Evolutionary conservation across 2,113 vertebrate genomes (phyloP).

Genomic region (Argyrosomus japonicus): DNA sequence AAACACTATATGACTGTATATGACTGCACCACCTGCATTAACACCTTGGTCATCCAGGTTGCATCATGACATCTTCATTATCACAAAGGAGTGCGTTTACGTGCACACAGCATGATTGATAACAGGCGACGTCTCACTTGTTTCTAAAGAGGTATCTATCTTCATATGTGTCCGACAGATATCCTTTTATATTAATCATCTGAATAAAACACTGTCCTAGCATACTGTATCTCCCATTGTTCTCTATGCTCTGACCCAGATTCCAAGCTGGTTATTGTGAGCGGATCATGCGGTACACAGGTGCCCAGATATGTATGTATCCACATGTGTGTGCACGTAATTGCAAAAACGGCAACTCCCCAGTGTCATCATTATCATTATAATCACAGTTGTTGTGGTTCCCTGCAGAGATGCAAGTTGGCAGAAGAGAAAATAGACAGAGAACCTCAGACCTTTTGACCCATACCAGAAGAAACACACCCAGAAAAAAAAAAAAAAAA

Average conservation of each 20-base stretch:
- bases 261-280: conserved; percentile 7
- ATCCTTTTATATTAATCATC: conserved; percentile 36
- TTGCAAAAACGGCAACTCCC: conserved; percentile 1
- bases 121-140: conserved; percentile 4
- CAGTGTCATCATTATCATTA: conserved; percentile 8
- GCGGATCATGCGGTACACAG: conserved; percentile 20
- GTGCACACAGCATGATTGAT: conserved; percentile 19
- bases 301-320: conserved; percentile 22
- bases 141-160: conserved; percentile 9
- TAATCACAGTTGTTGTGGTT: conserved; percentile 20
- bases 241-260: not conserved
- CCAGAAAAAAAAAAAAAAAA: not conserved
- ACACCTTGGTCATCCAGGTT: conserved; percentile 18
- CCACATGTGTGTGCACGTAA: conserved; percentile 30
- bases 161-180: conserved; percentile 14
- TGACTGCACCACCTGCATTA: conserved; percentile 21
- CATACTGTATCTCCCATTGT: conserved; percentile 25
- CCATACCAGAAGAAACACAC: conserved; percentile 32
- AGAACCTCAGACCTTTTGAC: conserved; percentile 54
- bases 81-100: conserved; percentile 12
- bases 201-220: not conserved
- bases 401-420: conserved; percentile 23
- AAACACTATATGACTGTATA: conserved; percentile 28
- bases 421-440: conserved; percentile 32
- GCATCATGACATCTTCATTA: conserved; percentile 6